Evolutionary conservation across 2,113 vertebrate genomes (phyloP).

Genomic region (Cyphomyrus discorhynchus): DNA sequence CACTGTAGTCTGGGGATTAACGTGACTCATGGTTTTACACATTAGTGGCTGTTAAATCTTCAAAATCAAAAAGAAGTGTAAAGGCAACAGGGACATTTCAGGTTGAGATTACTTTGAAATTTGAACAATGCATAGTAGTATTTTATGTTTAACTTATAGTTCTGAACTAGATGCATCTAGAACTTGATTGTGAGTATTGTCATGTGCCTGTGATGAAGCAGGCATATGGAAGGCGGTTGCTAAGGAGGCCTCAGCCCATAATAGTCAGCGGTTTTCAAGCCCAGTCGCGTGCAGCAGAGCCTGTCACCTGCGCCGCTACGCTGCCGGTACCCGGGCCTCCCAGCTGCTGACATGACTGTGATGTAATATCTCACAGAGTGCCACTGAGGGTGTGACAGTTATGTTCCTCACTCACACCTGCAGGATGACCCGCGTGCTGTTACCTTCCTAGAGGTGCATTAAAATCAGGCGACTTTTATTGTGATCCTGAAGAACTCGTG

Average conservation of each 20-base stretch:
- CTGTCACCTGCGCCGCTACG: background rate
- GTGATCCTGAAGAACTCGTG: background rate
- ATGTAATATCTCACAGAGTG: conserved; percentile 20
- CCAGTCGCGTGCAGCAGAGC: background rate
- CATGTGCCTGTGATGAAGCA: background rate
- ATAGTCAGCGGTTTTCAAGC: background rate
- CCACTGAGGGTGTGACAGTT: conserved; percentile 11
- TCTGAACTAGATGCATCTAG: background rate
- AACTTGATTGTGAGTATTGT: background rate
- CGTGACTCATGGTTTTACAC: background rate
- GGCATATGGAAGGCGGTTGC: background rate
- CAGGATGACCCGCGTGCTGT: conserved; percentile 16
- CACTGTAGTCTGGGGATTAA: background rate
- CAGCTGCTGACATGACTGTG: conserved; percentile 21
- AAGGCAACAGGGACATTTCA: background rate
- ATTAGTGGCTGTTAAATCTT: background rate
- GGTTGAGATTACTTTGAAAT: background rate
- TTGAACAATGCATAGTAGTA: background rate
- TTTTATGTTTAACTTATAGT: background rate
- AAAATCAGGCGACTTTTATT: conserved; percentile 21
- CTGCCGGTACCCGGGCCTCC: conserved; percentile 2
- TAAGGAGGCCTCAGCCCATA: background rate
- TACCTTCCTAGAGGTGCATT: conserved; percentile 13
- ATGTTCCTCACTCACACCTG: conserved; percentile 26
- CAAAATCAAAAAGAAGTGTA: background rate